Evolutionary conservation across 2,113 vertebrate species (phyloP).

Genomic region (Albula goreensis): DNA sequence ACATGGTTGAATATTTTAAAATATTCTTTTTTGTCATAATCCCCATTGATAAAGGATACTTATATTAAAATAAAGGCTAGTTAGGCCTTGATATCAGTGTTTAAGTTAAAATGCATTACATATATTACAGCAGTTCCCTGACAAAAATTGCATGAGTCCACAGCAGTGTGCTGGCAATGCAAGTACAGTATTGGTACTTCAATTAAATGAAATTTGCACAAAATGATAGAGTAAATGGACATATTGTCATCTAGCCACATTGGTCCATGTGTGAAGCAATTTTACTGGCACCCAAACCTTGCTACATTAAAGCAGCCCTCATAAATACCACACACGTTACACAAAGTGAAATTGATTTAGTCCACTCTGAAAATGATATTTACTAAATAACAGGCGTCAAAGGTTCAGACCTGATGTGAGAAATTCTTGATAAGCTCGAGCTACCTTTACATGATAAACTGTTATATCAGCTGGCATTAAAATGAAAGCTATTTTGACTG

Average conservation of each 20-base stretch:
- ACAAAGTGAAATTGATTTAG: too few relatives aligned
- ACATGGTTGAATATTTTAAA: neutral
- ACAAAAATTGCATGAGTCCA: slow-evolving; percentile 4
- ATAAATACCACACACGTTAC: neutral
- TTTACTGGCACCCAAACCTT: neutral
- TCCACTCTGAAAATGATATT: neutral
- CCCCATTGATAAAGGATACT: too few relatives aligned
- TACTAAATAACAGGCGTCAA: neutral
- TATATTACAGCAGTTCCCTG: neutral
- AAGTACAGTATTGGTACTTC: neutral
- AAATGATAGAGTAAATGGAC: too few relatives aligned
- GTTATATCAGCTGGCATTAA: neutral
- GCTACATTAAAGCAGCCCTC: neutral
- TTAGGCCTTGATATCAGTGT: neutral
- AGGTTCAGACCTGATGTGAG: neutral
- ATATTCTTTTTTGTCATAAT: too few relatives aligned
- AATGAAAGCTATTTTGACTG: neutral
- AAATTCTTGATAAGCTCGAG: neutral
- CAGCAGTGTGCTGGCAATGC: slow-evolving; percentile 1
- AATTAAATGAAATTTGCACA: neutral
- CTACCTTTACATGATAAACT: neutral
- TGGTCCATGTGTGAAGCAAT: neutral
- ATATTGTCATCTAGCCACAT: too few relatives aligned
- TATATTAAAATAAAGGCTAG: neutral
- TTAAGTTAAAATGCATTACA: neutral